These are phyloP conservation scores for Drosophila paracracens DNA, from an alignment of 2,888 invertebrate genomes.

Conservation along the genomic window DNA sequence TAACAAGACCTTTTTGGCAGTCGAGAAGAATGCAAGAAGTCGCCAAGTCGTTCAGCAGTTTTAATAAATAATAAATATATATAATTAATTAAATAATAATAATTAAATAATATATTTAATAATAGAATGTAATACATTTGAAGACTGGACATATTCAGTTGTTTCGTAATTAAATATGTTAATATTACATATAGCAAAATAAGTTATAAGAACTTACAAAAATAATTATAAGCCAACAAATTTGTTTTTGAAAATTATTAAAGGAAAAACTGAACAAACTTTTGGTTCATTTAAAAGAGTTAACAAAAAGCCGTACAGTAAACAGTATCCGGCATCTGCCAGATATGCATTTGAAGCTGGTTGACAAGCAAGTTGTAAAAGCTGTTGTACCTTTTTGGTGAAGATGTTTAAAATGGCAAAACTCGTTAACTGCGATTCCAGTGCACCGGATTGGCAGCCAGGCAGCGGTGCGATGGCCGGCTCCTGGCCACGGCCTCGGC, in stretches of 20 bases:
- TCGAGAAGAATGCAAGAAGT: neutral
- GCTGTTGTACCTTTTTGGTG: slow-evolving; percentile 11
- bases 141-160: neutral
- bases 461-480: slow-evolving; percentile 36
- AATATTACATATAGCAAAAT: no score
- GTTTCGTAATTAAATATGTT: neutral
- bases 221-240: neutral
- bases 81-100: no score
- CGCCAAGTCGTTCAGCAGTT: neutral
- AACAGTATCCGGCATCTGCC: neutral
- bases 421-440: slow-evolving; percentile 77
- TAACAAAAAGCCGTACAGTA: neutral
- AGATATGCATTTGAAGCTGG: neutral
- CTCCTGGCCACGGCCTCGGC: slow-evolving; percentile 33
- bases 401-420: slow-evolving; percentile 59
- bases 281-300: no score
- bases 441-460: slow-evolving; percentile 61
- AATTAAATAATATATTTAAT: neutral
- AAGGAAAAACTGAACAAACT: neutral
- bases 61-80: neutral
- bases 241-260: neutral
- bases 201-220: neutral
- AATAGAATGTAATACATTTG: neutral
- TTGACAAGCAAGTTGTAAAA: slow-evolving; percentile 9
- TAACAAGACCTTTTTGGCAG: neutral